These are phyloP conservation scores for Sisyra terminalis DNA, from an alignment of 2,888 invertebrate genomes.

Conservation along the genomic window DNA sequence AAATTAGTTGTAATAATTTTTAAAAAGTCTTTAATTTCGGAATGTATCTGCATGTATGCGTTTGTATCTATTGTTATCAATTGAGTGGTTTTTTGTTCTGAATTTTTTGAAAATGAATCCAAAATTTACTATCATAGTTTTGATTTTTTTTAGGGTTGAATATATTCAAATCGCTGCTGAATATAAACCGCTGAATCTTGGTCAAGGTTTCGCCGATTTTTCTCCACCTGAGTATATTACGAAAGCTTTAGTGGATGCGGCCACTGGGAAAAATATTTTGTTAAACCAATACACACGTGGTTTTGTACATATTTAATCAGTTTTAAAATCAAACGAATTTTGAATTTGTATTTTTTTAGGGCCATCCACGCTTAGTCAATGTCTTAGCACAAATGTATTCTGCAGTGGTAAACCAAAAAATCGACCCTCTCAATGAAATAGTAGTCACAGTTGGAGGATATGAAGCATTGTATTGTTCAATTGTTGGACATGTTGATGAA, in stretches of 20 bases:
- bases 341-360: conserved; percentile 37
- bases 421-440: conserved; percentile 79
- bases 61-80: neutral
- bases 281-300: conserved; percentile 89
- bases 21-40: too few relatives aligned
- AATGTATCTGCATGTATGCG: too few relatives aligned
- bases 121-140: neutral
- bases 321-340: neutral
- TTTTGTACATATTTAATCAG: conserved; percentile 50
- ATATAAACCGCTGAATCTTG: conserved; percentile 80
- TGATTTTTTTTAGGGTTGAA: conserved; percentile 57
- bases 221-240: conserved; percentile 70
- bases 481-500: conserved; percentile 66
- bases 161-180: conserved; percentile 70
- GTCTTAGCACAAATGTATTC: conserved; percentile 75
- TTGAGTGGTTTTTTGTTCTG: neutral
- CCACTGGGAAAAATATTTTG: conserved; percentile 49
- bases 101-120: neutral
- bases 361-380: conserved; percentile 77
- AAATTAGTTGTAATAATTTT: too few relatives aligned
- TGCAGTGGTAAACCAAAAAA: conserved; percentile 47
- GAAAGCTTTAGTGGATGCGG: conserved; percentile 52
- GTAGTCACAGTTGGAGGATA: conserved; percentile 88
- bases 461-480: conserved; percentile 75
- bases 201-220: conserved; percentile 93